Conservation (phyloP, 2,888 invertebrate genomes). For the Drosophila histrio region DNA sequence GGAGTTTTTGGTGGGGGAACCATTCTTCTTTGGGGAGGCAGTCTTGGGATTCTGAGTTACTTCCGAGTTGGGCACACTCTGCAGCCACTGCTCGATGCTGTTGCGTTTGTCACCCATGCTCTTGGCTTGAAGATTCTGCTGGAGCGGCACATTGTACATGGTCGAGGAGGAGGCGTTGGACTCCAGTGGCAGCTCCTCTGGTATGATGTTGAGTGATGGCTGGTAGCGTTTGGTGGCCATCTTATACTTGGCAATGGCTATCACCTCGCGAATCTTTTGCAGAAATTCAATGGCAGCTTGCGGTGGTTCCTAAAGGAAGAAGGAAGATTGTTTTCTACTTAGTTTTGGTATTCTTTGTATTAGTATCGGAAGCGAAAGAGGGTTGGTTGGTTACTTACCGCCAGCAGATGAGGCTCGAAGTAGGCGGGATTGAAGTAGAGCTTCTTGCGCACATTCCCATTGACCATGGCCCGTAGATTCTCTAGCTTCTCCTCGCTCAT, state of each 20-base stretch:
- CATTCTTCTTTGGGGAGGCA: constrained; percentile 24
- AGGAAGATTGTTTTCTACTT: no score
- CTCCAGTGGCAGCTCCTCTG: constrained; percentile 87
- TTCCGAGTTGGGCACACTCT: constrained; percentile 87
- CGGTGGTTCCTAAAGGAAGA: constrained; percentile 89
- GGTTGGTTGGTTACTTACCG: constrained; percentile 86
- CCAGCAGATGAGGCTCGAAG: constrained; percentile 93
- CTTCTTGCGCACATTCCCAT: constrained; percentile 90
- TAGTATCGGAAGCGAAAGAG: no score
- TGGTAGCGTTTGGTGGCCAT: constrained; percentile 92
- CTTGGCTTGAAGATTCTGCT: constrained; percentile 80
- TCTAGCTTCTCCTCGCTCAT: constrained; percentile 88
- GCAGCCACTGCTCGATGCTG: constrained; percentile 91
- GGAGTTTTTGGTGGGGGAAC: constrained; percentile 50
- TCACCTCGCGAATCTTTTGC: constrained; percentile 94
- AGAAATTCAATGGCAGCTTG: constrained; percentile 95
- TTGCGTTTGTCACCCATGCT: constrained; percentile 89
- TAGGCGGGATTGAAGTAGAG: constrained; percentile 96
- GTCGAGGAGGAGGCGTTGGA: constrained; percentile 76
- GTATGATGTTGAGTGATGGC: constrained; percentile 91
- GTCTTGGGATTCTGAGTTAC: constrained; percentile 22
- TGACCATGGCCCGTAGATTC: constrained; percentile 87
- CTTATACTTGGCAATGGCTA: constrained; percentile 94
- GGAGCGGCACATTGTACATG: constrained; percentile 85
- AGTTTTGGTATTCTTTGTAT: no score